These are phyloP conservation scores for Drosophila peninsularis DNA, from an alignment of 2,888 invertebrate species.

Conservation along the genomic window DNA sequence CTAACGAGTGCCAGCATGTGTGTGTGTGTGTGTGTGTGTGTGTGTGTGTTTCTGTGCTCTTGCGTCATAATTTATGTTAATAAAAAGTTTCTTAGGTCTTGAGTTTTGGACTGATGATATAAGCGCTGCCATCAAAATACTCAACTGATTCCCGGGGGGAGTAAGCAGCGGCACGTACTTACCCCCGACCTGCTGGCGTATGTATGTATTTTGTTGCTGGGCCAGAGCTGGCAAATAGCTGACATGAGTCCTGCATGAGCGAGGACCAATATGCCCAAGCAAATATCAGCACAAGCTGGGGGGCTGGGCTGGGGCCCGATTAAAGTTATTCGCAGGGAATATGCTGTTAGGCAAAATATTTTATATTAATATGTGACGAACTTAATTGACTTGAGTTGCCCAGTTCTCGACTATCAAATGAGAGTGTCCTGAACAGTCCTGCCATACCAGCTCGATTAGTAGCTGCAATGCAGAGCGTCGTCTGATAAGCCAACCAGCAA, in stretches of 20 bases:
- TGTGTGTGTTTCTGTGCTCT: constrained; percentile 11
- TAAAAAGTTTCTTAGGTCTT: constrained; percentile 69
- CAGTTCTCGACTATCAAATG: neutral
- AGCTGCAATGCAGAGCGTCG: neutral
- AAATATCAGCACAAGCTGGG: constrained; percentile 69
- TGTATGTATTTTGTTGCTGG: constrained; percentile 11
- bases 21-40: neutral
- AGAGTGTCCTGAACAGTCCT: neutral
- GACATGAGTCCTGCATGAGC: constrained; percentile 52
- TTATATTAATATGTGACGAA: neutral
- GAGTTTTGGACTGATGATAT: constrained; percentile 67
- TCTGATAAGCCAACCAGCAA: neutral
- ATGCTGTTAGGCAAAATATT: constrained; percentile 17
- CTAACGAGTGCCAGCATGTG: constrained; percentile 4
- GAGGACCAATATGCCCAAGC: constrained; percentile 68
- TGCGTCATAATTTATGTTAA: constrained; percentile 76
- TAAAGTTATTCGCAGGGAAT: constrained; percentile 23
- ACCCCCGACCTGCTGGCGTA: constrained; percentile 21
- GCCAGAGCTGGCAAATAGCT: constrained; percentile 6
- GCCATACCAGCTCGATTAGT: neutral
- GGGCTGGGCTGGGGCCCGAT: constrained; percentile 32
- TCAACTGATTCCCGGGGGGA: constrained; percentile 65
- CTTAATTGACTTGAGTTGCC: constrained; percentile 5
- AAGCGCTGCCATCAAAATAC: constrained; percentile 75
- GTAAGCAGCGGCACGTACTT: constrained; percentile 58